Base-by-base conservation (phyloP, 2,113 vertebrate genomes). In the Haemorhous mexicanus region DNA sequence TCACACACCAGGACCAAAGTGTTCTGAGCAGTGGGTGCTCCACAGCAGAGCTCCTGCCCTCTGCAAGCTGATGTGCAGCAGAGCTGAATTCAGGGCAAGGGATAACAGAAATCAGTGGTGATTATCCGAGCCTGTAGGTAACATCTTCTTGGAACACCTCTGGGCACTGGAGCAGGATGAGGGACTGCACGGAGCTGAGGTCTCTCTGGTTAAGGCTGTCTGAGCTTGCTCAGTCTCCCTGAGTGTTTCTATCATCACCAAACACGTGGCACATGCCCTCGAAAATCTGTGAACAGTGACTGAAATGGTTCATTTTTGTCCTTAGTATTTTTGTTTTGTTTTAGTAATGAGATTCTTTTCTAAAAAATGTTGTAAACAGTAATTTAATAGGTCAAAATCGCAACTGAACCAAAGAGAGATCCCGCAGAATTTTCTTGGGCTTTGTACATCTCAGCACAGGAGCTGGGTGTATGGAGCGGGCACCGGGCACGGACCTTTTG, bases 1-100 rank as follows among this genome's bases (percentile, higher is more conserved):
- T 23, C 9, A 12, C 66, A 37, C 2, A 15, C 33, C 53, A 13
- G 58, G 43, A 26, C 41, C 41, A 24, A 58, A 4, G 21, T 6
- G 6, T 33, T 7, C 3, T 1, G 33, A 10, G 41, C 32, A 12
- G 33, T 21, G 16, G n/a, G 0, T 10, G 13, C 70, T 62, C 32
- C 32, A 1, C 0, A 3, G 41, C 7, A 14, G 23, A 15, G 26
- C 58, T 26, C 7, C 32, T 8, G 13, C 26, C 28, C 66, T 41
- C 58, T 16, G 3, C 49, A 50, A 62, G 72, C 39, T 32, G 4
- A 39, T 72, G 28, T 58, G 66, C 16, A 30, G 2, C 4, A 19
- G 35, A 58, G 5, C 2, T 0, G 21, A 22, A 30, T 35, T 46
- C n/a, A 14, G 52, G 46, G 8, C n/a, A 7, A 2, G 20, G n/a